Base-by-base conservation (phyloP, 2,113 vertebrate species). In the Pao palembangensis region DNA sequence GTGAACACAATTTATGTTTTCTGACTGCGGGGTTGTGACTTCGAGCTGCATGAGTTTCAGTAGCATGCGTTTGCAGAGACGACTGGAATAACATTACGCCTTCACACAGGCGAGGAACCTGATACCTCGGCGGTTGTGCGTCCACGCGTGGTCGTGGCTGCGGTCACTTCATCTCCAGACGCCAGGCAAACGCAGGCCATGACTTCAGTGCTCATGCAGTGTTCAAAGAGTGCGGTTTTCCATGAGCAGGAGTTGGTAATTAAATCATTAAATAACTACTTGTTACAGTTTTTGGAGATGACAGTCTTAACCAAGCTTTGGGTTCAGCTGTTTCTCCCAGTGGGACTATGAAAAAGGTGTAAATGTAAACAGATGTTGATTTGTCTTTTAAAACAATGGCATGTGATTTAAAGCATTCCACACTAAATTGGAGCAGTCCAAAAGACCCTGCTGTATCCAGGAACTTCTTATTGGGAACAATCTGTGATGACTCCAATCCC, bases 51-150 rank as follows among this genome's bases (percentile, higher is more conserved):
- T 47, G 44, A 25, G 17, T 20, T 51, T 7, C 51, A 49, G 51
- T 46, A 41, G 58, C 51, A 15, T 73, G 73, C 55, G n/a, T 41
- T 73, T 76, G 61, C 51, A 77, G 56, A 67, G 77, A 69, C 64
- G 51, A 64, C 16, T 13, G 69, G 75, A 78, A 72, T 78, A 66
- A 65, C 69, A 69, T 83, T 51, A 67, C 68, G 48, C 72, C 61
- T 83, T 75, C 68, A 63, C 72, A 47, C 66, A 72, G 69, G 59
- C 61, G 51, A 21, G 79, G 71, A 77, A 81, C 61, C 70, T 57
- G 78, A 88, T 70, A 74, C 67, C 71, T 63, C 69, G 61, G 77
- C 71, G 61, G 68, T 64, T 65, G 68, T 75, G 75, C 55, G 71
- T 76, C 64, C 69, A 69, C 75, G 72, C 84, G 69, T 79, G 71